phyloP scores from a whole-genome alignment of 2,797 vertebrate genomes.

The Petrocephalus sullivani region DNA sequence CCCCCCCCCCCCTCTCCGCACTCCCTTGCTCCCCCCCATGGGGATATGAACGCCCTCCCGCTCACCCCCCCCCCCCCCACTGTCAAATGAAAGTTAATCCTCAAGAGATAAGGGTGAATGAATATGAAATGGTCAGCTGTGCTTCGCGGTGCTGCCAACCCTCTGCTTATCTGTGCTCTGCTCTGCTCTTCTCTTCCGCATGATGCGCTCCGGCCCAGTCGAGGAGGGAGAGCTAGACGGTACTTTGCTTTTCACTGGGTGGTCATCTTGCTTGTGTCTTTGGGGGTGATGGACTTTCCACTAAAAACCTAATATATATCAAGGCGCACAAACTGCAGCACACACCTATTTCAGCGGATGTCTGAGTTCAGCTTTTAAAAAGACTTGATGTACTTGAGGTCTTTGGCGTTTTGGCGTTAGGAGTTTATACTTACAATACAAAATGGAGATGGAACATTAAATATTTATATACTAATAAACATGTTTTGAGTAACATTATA shows the following conservation, averaged over 20 bases:
- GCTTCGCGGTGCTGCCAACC: constrained; percentile 38
- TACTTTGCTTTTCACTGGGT: constrained; percentile 51
- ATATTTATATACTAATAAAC: constrained; percentile 13
- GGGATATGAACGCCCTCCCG: too few species aligned
- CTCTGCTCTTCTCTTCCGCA: constrained; percentile 56
- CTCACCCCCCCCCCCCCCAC: not conserved
- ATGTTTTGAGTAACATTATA: not conserved
- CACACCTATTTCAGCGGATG: not conserved
- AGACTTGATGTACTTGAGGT: constrained; percentile 8
- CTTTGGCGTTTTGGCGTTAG: not conserved
- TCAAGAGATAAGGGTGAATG: constrained; percentile 50
- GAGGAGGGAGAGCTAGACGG: constrained; percentile 65
- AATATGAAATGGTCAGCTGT: constrained; percentile 50
- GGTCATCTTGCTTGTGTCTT: constrained; percentile 56
- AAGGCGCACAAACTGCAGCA: not conserved
- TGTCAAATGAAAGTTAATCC: not conserved
- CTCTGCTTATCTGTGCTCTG: constrained; percentile 57
- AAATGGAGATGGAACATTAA: not conserved
- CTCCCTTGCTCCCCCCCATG: not conserved
- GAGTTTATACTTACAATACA: not conserved
- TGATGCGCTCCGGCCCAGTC: constrained; percentile 57
- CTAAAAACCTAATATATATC: not conserved
- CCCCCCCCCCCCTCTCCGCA: too few species aligned
- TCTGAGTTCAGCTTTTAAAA: constrained; percentile 40
- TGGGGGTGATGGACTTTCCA: constrained; percentile 35